Percentiles rank a stretch among this genome's conserved stretches.
Evolutionary conservation across 2,888 invertebrate genomes (phyloP).

Genomic region (Alloscopus bannaensis): DNA sequence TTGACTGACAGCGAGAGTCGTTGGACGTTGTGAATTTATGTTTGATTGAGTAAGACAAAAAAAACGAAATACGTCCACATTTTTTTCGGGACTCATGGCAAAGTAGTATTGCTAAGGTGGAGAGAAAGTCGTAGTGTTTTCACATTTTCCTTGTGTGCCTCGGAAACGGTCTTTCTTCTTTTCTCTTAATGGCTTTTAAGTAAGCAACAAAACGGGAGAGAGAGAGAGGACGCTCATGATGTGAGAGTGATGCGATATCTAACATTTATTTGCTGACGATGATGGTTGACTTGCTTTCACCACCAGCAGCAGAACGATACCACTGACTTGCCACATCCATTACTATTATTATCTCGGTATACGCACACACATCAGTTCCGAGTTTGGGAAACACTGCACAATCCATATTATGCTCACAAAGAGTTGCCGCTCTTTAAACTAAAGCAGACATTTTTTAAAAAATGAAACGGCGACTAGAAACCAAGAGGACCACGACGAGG

Average conservation of each 20-base stretch:
- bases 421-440: too few relatives aligned
- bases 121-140: too few relatives aligned
- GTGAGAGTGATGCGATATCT: conserved; percentile 49
- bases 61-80: too few relatives aligned
- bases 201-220: not conserved
- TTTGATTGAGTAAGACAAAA: conserved; percentile 58
- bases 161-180: not conserved
- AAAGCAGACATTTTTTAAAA: not conserved
- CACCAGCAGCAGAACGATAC: conserved; percentile 7
- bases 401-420: too few relatives aligned
- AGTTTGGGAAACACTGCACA: too few relatives aligned
- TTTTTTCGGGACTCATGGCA: conserved; percentile 5
- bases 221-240: conserved; percentile 1
- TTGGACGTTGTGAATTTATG: conserved; percentile 60
- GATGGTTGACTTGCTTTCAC: conserved; percentile 62
- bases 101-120: too few relatives aligned
- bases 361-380: too few relatives aligned
- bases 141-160: conserved; percentile 11
- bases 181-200: conserved; percentile 25
- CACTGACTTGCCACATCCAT: conserved; percentile 32
- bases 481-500: too few relatives aligned
- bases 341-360: conserved; percentile 57
- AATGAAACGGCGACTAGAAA: not conserved
- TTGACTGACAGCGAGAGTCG: conserved; percentile 62
- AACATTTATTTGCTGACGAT: conserved; percentile 61